Conservation (phyloP, 2,797 vertebrate species). For the Toxotes lorentzi region DNA sequence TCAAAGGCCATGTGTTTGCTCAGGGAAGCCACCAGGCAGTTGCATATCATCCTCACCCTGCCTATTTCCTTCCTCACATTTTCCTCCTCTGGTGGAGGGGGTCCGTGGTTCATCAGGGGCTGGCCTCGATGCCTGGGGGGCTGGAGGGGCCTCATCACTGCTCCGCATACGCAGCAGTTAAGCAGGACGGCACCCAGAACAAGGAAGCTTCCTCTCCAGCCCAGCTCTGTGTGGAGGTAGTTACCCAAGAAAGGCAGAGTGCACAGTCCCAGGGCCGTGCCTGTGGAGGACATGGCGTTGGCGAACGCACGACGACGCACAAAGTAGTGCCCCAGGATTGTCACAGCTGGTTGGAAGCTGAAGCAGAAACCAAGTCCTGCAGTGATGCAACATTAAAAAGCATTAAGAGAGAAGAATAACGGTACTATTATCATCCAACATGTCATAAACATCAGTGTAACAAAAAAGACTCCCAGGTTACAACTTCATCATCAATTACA, state of each 20-base stretch:
- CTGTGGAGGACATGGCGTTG: slow-evolving; percentile 92
- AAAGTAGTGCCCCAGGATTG: slow-evolving; percentile 94
- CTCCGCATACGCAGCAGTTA: slow-evolving; percentile 94
- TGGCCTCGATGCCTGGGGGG: slow-evolving; percentile 45
- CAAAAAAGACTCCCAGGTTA: no score
- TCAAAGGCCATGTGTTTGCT: slow-evolving; percentile 93
- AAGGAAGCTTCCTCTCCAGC: slow-evolving; percentile 95
- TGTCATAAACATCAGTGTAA: no score
- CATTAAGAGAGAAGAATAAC: no score
- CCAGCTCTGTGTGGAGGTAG: slow-evolving; percentile 88
- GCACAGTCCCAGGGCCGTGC: slow-evolving; percentile 91
- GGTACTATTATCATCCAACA: no score
- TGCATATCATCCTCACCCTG: slow-evolving; percentile 14
- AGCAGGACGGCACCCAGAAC: slow-evolving; percentile 91
- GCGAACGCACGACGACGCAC: slow-evolving; percentile 87
- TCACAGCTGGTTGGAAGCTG: slow-evolving; percentile 93
- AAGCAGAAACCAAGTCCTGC: slow-evolving; percentile 95
- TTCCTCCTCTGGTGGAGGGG: slow-evolving; percentile 36
- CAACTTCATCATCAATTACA: not conserved
- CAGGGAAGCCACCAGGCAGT: slow-evolving; percentile 67
- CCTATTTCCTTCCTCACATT: slow-evolving; percentile 20
- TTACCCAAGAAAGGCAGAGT: slow-evolving; percentile 90
- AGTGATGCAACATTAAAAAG: not conserved
- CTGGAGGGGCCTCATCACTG: slow-evolving; percentile 91
- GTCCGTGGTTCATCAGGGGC: slow-evolving; percentile 64